These are phyloP conservation scores for Acleris laterana DNA, from an alignment of 2,888 invertebrate species.

Conservation along the genomic window DNA sequence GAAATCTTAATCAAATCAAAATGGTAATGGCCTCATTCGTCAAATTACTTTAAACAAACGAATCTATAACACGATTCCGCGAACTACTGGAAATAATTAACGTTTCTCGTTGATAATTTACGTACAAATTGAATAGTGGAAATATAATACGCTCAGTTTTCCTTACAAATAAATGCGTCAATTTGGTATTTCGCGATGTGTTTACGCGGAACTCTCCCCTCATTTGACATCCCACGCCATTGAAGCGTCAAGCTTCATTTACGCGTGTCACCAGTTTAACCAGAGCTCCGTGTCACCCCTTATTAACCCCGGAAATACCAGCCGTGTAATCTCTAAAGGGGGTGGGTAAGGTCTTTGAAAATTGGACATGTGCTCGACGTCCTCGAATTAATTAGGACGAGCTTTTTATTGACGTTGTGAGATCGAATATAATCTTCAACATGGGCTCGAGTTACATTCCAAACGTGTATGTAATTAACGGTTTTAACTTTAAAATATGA, in stretches of 20 bases:
- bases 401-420: slow-evolving; percentile 54
- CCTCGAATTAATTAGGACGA: slow-evolving; percentile 60
- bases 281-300: slow-evolving; percentile 6
- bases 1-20: no score
- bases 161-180: slow-evolving; percentile 7
- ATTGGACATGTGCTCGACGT: slow-evolving; percentile 39
- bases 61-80: no score
- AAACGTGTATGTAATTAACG: neutral
- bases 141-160: neutral
- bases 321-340: neutral
- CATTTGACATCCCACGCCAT: slow-evolving; percentile 59
- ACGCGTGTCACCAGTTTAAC: slow-evolving; percentile 42
- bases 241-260: slow-evolving; percentile 62
- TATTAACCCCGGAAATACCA: neutral
- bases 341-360: neutral
- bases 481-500: neutral
- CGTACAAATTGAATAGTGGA: neutral
- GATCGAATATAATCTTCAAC: slow-evolving; percentile 23
- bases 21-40: no score
- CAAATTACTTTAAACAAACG: no score
- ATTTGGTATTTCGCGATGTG: slow-evolving; percentile 10
- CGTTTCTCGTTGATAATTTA: neutral
- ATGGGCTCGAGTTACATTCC: slow-evolving; percentile 5
- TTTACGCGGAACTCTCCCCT: slow-evolving; percentile 45
- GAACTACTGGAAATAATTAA: neutral